Conservation (phyloP, 1,140 invertebrate species). For the Caenorhabditis remanei region DNA sequence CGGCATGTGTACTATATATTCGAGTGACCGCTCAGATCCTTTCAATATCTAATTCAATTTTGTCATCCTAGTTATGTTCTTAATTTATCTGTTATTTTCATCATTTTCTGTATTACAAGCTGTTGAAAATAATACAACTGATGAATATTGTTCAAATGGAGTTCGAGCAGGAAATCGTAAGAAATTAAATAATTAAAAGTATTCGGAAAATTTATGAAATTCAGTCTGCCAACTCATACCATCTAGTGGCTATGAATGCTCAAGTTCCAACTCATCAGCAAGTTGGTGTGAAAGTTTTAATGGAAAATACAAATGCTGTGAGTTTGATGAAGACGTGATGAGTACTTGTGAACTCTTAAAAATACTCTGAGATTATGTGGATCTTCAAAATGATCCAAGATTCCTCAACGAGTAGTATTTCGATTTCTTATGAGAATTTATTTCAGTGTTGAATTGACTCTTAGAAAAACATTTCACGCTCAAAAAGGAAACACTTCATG, state of each 20-base stretch:
- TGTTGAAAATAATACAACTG: background rate
- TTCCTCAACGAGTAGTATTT: too few relatives aligned
- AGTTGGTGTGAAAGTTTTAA: slow-evolving; percentile 45
- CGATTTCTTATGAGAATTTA: too few relatives aligned
- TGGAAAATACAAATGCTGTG: slow-evolving; percentile 37
- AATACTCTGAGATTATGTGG: too few relatives aligned
- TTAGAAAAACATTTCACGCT: too few relatives aligned
- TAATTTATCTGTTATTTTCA: background rate
- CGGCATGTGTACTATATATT: slow-evolving; percentile 50
- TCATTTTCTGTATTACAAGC: background rate
- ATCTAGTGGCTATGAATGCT: slow-evolving; percentile 37
- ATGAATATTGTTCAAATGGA: slow-evolving; percentile 37
- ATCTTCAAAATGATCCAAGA: too few relatives aligned
- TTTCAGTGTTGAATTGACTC: too few relatives aligned
- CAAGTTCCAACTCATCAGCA: background rate
- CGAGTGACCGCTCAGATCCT: background rate
- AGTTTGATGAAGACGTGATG: background rate
- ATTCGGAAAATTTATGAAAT: background rate
- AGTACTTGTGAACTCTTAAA: background rate
- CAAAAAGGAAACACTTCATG: too few relatives aligned
- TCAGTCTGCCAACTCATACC: slow-evolving; percentile 3
- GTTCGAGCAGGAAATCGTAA: slow-evolving; percentile 30
- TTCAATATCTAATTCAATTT: background rate
- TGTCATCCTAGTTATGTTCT: background rate
- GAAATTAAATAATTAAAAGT: background rate